Percentiles rank a stretch among this genome's conserved stretches.
phyloP scores from a whole-genome alignment of 2,888 invertebrate genomes.

The Lithosia quadra region DNA sequence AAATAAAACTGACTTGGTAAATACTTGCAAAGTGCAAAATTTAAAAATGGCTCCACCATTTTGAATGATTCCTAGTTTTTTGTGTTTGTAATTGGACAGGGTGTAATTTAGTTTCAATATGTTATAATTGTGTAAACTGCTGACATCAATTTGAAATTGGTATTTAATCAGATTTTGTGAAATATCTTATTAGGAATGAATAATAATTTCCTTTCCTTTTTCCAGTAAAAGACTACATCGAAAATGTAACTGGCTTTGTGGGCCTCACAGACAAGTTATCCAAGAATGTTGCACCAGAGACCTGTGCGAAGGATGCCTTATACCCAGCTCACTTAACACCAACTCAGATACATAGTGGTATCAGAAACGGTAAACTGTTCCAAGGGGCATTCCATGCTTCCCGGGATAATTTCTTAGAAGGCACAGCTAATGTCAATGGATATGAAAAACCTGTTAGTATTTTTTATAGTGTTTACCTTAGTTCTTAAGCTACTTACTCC shows the following conservation, averaged over 20 bases:
- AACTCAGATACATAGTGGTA: constrained; percentile 91
- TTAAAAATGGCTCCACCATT: too few species aligned
- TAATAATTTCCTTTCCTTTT: constrained; percentile 35
- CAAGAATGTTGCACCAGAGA: constrained; percentile 88
- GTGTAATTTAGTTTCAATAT: too few species aligned
- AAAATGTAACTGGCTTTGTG: constrained; percentile 89
- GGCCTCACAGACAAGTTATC: constrained; percentile 94
- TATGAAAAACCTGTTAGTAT: constrained; percentile 92
- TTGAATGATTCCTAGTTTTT: too few species aligned
- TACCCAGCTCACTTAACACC: constrained; percentile 95
- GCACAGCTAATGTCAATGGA: constrained; percentile 92
- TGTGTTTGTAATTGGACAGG: too few species aligned
- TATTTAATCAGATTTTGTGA: background rate
- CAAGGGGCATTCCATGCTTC: constrained; percentile 96
- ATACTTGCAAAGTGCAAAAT: too few species aligned
- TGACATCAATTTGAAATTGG: background rate
- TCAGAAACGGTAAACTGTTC: constrained; percentile 91
- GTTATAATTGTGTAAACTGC: too few species aligned
- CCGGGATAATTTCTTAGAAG: constrained; percentile 97
- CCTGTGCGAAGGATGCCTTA: constrained; percentile 88
- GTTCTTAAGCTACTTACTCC: too few species aligned
- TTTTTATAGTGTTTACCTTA: too few species aligned
- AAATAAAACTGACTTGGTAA: too few species aligned
- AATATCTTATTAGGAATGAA: background rate
- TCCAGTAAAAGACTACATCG: constrained; percentile 92